Evolutionary conservation across 1,140 invertebrate genomes (phyloP), one percentile per base, ranked within the genome.

Genomic region (Trichoplusia ni): DNA sequence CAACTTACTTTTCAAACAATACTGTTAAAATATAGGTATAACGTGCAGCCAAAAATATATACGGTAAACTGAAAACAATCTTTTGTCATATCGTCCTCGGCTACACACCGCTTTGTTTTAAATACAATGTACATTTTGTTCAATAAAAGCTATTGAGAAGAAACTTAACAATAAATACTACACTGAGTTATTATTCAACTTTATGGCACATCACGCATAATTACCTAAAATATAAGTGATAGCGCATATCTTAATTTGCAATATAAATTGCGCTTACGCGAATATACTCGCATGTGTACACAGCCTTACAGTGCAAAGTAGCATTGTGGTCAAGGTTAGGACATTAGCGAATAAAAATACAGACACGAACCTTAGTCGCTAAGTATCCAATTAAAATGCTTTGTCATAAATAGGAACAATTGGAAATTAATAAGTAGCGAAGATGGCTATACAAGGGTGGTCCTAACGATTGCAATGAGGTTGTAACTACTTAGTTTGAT

Each of bases 341-440:
- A 19, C 44, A 46, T 46, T 35, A 62, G 59, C 59, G 44, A 49
- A 62, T 62, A 38, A 62, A 62, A 51, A 62, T 40, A 51, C 23
- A 51, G 38, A 56, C 47, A 47, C 37, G 27, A 47, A 47, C 33
- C 23, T 54, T 23, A 19, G 19, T 6, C 21, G 44, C 14, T 51
- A 40, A 62, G 46, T 19, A 62, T 4, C 44, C 46, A 49, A 62
- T 62, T 62, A 62, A 51, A 62, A 62, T 62, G 33, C 42, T 44
- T 47, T 44, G n/a, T 51, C 51, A 40, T 54, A 38, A 40, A 38
- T 40, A 40, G 35, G 51, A 54, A 54, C 51, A 54, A 38, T 54
- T 13, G 35, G 21, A 54, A 38, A 38, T 38, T 54, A 23, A 54
- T 54, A 33, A 37, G 44, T 37, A 27, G 14, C 9, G 27, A 51